Base-by-base conservation (phyloP, 1,140 invertebrate species). In the Aleiodes sp. region DNA sequence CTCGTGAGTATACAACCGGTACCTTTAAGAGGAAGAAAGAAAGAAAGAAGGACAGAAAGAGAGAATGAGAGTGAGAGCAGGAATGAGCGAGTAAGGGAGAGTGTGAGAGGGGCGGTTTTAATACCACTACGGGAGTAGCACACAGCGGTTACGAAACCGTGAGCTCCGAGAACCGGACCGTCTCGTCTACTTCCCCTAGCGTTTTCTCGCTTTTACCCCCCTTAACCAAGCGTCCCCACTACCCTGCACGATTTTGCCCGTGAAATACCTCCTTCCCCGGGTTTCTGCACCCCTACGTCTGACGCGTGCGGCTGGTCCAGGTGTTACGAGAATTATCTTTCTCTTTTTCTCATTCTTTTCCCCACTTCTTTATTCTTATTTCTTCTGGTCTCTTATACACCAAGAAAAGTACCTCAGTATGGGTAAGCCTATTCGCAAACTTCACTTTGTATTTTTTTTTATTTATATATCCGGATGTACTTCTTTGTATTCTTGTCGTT, bases 281-380 rank as follows among this genome's bases (percentile, higher is more conserved):
- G 10, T 26, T 41, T 43, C 29, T 59, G 56, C 41, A 56, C 64
- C 65, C 70, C 60, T 65, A 70, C 66, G 41, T 39, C 37, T 61
- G 61, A 60, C 61, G 62, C 72, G 65, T 70, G 68, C 57, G 57
- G 43, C 72, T 71, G 70, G 70, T 64, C 70, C 70, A 71, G 72
- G 69, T 65, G 71, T 68, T 60, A 56, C 65, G 46, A 14, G 26
- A 14, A 29, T 37, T 33, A 60, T 33, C 19, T 61, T 67, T 31
- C 28, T 66, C 37, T 14, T 68, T 64, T n/a, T 52, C 37, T 63
- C 39, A 43, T 65, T 62, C 56, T 65, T 29, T 65, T 43, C 64
- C 72, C 29, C 66, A 43, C 43, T 66, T 29, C 62, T 16, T 68
- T 19, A 43, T 33, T 46, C 16, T 24, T n/a, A 39, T 16, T 64